Evolutionary conservation across 2,888 invertebrate species (phyloP).

Genomic region (Sceliomorpha sp.): DNA sequence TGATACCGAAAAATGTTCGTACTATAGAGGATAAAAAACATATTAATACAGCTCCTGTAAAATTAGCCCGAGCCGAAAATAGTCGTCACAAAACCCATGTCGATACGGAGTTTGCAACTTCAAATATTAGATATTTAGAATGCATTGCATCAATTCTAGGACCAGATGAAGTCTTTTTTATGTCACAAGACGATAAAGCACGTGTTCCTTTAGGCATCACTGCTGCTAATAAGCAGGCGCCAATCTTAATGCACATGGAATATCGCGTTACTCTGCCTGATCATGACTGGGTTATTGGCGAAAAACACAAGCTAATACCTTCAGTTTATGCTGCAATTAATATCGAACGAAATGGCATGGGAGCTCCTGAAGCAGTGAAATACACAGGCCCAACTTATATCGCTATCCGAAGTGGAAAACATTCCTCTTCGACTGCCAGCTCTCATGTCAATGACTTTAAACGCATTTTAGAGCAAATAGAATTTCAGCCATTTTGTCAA

Average conservation of each 20-base stretch:
- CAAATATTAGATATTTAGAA: constrained; percentile 56
- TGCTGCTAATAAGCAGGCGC: constrained; percentile 75
- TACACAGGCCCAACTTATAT: constrained; percentile 78
- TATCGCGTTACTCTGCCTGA: constrained; percentile 65
- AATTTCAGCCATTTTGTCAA: constrained; percentile 33
- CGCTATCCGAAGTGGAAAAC: constrained; percentile 68
- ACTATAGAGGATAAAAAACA: constrained; percentile 7
- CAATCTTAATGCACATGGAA: constrained; percentile 68
- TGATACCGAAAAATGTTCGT: neutral
- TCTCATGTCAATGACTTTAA: constrained; percentile 56
- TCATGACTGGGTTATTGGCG: constrained; percentile 68
- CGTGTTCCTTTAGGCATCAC: constrained; percentile 73
- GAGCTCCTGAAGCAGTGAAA: constrained; percentile 70
- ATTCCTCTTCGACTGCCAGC: constrained; percentile 61
- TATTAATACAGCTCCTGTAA: constrained; percentile 9
- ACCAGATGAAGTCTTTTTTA: constrained; percentile 38
- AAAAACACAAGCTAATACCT: constrained; percentile 70
- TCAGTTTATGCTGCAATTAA: constrained; percentile 67
- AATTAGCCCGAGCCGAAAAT: constrained; percentile 4
- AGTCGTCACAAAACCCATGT: constrained; percentile 36
- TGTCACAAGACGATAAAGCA: constrained; percentile 56
- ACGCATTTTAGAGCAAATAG: neutral
- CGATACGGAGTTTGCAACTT: constrained; percentile 57
- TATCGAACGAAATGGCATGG: constrained; percentile 60
- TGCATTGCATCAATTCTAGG: constrained; percentile 58